Conservation (phyloP, 2,888 invertebrate genomes). For the Eristalis tenax region DNA sequence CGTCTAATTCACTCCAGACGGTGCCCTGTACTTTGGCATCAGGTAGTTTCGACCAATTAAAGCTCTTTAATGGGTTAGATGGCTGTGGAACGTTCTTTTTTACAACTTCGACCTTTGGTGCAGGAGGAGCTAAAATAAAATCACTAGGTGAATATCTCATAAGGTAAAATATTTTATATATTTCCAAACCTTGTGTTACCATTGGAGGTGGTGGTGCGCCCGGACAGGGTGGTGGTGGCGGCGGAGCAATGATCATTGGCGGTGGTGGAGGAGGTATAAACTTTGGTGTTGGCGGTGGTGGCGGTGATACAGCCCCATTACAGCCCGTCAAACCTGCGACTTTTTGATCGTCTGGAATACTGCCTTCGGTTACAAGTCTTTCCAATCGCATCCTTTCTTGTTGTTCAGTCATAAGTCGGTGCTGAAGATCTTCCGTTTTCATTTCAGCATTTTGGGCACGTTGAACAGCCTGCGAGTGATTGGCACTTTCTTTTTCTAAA, state of each 20-base stretch:
- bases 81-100: conserved; percentile 96
- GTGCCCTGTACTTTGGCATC: conserved; percentile 95
- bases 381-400: conserved; percentile 91
- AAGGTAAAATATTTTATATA: background rate
- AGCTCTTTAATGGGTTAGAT: conserved; percentile 95
- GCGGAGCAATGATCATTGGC: conserved; percentile 79
- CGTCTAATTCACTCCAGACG: conserved; percentile 97
- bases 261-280: conserved; percentile 79
- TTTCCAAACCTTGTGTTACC: conserved; percentile 79
- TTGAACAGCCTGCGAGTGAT: conserved; percentile 93
- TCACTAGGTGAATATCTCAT: background rate
- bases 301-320: conserved; percentile 83
- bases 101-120: conserved; percentile 84
- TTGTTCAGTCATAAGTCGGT: conserved; percentile 88
- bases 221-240: conserved; percentile 83
- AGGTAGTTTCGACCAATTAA: conserved; percentile 98
- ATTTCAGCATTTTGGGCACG: conserved; percentile 84
- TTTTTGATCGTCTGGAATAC: conserved; percentile 96
- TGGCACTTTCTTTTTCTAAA: conserved; percentile 93
- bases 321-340: conserved; percentile 83
- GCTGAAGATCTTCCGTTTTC: conserved; percentile 85
- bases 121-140: conserved; percentile 80
- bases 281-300: conserved; percentile 79
- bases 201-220: conserved; percentile 81
- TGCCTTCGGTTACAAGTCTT: conserved; percentile 93